A percentile compares a stretch with the other conserved stretches of the same genome.
Conservation (phyloP, 2,113 vertebrate genomes). For the Zapus hudsonius region DNA sequence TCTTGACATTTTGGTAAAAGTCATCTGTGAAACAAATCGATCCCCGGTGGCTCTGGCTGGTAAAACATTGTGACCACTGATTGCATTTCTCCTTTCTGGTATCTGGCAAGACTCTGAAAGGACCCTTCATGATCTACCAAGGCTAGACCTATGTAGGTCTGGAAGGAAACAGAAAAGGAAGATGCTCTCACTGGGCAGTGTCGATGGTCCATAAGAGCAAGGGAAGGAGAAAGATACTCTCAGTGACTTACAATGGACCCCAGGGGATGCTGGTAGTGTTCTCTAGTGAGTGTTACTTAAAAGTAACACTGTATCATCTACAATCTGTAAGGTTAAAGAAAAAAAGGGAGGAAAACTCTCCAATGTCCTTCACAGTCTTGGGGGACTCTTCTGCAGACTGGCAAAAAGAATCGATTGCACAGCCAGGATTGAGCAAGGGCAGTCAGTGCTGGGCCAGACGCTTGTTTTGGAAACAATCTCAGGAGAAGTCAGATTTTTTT, state of each 20-base stretch:
- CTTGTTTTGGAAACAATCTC: slow-evolving; percentile 82
- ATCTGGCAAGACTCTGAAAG: slow-evolving; percentile 28
- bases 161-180: not conserved
- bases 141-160: not conserved
- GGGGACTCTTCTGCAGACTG: not conserved
- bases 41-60: not conserved
- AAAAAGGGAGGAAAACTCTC: not conserved
- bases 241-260: not conserved
- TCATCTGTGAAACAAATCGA: not conserved
- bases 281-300: not conserved
- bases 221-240: not conserved
- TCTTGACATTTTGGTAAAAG: slow-evolving; percentile 4
- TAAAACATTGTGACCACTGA: not conserved
- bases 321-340: not conserved
- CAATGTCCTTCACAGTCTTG: not conserved
- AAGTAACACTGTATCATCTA: not conserved
- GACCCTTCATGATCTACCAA: not conserved
- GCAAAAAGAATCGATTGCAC: not conserved
- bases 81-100: slow-evolving; percentile 16
- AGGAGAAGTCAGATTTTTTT: slow-evolving; percentile 82
- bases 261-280: not conserved
- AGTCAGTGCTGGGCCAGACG: slow-evolving; percentile 43
- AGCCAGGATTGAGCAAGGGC: not conserved
- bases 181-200: not conserved
- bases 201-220: not conserved